phyloP scores from a whole-genome alignment of 2,888 invertebrate genomes.

The Drosophila limbata region DNA sequence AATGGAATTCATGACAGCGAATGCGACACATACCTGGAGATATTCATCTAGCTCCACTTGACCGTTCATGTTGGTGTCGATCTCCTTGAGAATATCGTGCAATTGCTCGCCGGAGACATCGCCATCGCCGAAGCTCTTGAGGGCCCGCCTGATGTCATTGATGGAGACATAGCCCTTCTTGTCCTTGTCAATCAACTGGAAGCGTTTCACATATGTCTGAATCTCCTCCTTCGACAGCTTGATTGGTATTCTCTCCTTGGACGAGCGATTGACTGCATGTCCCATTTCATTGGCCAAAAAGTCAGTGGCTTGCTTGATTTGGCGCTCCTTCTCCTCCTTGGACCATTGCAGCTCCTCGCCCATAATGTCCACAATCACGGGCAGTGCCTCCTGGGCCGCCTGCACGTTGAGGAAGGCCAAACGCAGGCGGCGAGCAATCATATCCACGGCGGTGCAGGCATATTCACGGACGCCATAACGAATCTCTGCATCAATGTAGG shows the following conservation, averaged over 20 bases:
- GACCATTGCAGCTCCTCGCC: slow-evolving; percentile 97
- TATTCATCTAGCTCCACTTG: slow-evolving; percentile 99
- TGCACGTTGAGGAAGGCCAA: slow-evolving; percentile 98
- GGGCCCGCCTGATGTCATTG: slow-evolving; percentile 97
- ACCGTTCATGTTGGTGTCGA: slow-evolving; percentile 99
- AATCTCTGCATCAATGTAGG: slow-evolving; percentile 98
- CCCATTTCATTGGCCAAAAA: slow-evolving; percentile 99
- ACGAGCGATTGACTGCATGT: slow-evolving; percentile 94
- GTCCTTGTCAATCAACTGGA: slow-evolving; percentile 97
- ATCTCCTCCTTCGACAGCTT: slow-evolving; percentile 97
- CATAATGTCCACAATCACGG: slow-evolving; percentile 97
- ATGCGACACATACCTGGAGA: slow-evolving; percentile 95
- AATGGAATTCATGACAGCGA: not conserved
- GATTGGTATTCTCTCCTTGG: slow-evolving; percentile 94
- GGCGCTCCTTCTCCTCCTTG: slow-evolving; percentile 91
- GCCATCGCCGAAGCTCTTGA: slow-evolving; percentile 94
- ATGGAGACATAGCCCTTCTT: slow-evolving; percentile 99
- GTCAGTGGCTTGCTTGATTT: slow-evolving; percentile 92
- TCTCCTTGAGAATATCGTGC: slow-evolving; percentile 98
- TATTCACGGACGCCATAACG: slow-evolving; percentile 98
- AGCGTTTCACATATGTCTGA: slow-evolving; percentile 96
- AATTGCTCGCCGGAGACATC: slow-evolving; percentile 96
- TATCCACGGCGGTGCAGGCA: slow-evolving; percentile 97
- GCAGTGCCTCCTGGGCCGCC: slow-evolving; percentile 98
- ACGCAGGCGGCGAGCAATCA: slow-evolving; percentile 97